Percentiles rank a stretch among this genome's conserved stretches.
Conservation (phyloP, 2,888 invertebrate species). For the Pseudococcus longispinus region DNA sequence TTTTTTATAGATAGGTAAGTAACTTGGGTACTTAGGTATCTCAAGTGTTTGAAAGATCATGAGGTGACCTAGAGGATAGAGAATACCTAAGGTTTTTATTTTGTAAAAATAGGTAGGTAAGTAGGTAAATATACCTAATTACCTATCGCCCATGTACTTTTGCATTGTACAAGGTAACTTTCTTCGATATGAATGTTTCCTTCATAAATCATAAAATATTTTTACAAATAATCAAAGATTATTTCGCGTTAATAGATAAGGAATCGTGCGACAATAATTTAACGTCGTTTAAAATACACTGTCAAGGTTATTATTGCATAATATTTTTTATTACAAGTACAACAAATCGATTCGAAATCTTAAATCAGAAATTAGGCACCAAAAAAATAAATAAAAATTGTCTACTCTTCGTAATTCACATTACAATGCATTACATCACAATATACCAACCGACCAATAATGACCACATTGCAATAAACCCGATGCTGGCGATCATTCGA, state of each 20-base stretch:
- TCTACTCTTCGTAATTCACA: neutral
- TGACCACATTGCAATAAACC: neutral
- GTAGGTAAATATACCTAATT: neutral
- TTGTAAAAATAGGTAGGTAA: neutral
- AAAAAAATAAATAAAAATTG: neutral
- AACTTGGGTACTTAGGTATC: neutral
- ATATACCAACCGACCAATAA: neutral
- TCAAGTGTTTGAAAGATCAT: neutral
- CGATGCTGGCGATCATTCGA: neutral
- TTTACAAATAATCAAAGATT: neutral
- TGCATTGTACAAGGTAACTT: neutral
- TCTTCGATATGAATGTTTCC: neutral
- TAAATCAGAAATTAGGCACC: neutral
- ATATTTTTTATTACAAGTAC: neutral
- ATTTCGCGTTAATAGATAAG: neutral
- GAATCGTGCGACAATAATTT: neutral
- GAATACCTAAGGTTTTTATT: neutral
- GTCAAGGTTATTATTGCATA: neutral
- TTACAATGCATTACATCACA: neutral
- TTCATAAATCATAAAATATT: neutral
- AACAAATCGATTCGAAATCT: conserved; percentile 8
- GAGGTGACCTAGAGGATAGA: neutral
- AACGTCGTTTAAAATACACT: neutral
- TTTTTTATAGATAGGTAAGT: neutral
- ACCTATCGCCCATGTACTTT: neutral